Base-by-base conservation (phyloP, 2,888 invertebrate species). In the Platypus cylindrus region DNA sequence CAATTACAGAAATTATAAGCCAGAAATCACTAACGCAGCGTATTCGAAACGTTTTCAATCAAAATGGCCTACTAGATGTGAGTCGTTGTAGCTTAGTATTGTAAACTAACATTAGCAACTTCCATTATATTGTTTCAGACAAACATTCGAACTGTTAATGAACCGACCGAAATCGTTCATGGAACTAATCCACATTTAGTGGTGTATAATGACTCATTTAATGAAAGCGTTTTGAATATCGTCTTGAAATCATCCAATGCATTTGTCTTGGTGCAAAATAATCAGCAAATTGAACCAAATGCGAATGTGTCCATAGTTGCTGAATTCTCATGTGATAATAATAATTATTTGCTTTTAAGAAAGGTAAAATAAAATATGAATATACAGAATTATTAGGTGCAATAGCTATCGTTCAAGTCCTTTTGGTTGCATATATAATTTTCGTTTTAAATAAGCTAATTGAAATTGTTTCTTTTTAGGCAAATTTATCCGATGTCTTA, bases 1-100 rank as follows among this genome's bases (percentile, higher is more conserved):
- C 49, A 30, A 45, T 62, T 7, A 55, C 54, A 2, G 62, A 62
- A 47, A 44, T 60, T n/a, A 50, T 54, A 37, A 49, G 51, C 3
- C 40, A 48, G 13, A 48, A 51, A 27, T 32, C 47, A 7, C 41
- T 59, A 12, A 27, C 49, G 14, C 45, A 51, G 8, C 48, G 49
- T 26, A 49, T 58, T 18, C 53, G 52, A 36, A 52, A 45, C 12
- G 54, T 58, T 14, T 34, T 53, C 2, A 48, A 44, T 12, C 51
- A 54, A 39, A 54, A 53, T n/a, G n/a, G n/a, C n/a, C n/a, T n/a
- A n/a, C n/a, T n/a, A n/a, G n/a, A n/a, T n/a, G n/a, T n/a, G n/a
- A n/a, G n/a, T n/a, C n/a, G n/a, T n/a, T n/a, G n/a, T n/a, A n/a
- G n/a, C n/a, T n/a, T n/a, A n/a, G n/a, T n/a, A n/a, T n/a, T n/a